Percentiles rank a stretch among this genome's conserved stretches.
Conservation (phyloP, 2,797 vertebrate genomes). For the Hippopotamyrus pictus region DNA sequence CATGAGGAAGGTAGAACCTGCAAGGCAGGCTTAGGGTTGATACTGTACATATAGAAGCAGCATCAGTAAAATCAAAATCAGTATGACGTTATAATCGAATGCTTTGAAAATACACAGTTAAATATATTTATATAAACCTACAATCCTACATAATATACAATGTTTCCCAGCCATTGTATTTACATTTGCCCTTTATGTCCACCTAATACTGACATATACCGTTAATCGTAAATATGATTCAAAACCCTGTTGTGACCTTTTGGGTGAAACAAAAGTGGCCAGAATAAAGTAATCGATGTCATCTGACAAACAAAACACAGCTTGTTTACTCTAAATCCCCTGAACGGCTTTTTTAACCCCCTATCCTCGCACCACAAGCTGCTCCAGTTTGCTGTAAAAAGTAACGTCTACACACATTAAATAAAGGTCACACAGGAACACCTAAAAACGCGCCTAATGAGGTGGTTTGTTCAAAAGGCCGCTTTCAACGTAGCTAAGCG, state of each 20-base stretch:
- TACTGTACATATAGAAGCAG: neutral
- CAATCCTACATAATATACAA: neutral
- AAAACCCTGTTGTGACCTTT: neutral
- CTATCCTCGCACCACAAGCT: neutral
- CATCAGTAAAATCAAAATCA: neutral
- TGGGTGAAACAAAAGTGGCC: neutral
- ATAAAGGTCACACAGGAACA: neutral
- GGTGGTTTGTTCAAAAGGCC: neutral
- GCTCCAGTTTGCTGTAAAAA: neutral
- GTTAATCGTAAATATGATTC: neutral
- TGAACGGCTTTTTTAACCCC: neutral
- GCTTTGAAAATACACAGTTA: neutral
- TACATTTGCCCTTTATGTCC: neutral
- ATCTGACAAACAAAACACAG: neutral
- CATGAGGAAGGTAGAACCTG: slow-evolving; percentile 95
- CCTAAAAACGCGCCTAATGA: neutral
- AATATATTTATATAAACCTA: neutral
- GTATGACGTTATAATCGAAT: neutral
- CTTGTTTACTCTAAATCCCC: neutral
- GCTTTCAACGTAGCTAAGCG: neutral
- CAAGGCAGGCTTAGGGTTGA: slow-evolving; percentile 27
- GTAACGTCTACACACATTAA: neutral
- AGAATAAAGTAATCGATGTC: neutral
- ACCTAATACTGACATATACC: neutral
- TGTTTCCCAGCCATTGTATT: neutral